Percentiles rank a stretch among this genome's conserved stretches.
These are phyloP conservation scores for Cotesia glomerata DNA, from an alignment of 1,140 invertebrate species.

Conservation along the genomic window DNA sequence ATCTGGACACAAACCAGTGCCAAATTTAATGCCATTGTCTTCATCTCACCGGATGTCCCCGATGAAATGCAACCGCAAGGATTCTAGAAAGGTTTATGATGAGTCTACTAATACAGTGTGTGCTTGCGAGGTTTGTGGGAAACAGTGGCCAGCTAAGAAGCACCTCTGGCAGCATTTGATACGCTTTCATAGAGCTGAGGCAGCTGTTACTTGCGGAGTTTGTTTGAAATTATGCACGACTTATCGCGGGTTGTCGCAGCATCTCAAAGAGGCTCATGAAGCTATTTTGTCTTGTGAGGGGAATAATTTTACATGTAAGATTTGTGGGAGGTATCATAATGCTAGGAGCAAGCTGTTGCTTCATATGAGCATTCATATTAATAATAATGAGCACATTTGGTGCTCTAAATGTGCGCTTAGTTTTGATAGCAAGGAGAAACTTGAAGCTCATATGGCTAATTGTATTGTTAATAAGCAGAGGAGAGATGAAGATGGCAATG, in stretches of 20 bases:
- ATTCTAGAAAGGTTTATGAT: conserved; percentile 60
- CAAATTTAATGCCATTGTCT: conserved; percentile 55
- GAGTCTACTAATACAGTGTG: conserved; percentile 61
- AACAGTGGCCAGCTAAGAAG: conserved; percentile 69
- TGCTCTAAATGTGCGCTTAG: conserved; percentile 53
- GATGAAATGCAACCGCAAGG: conserved; percentile 58
- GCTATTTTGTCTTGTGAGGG: conserved; percentile 64
- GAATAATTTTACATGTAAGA: conserved; percentile 68
- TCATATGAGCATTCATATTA: conserved; percentile 68
- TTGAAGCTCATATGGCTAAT: conserved; percentile 47
- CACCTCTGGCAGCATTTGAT: conserved; percentile 72
- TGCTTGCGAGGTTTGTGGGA: conserved; percentile 67
- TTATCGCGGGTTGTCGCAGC: conserved; percentile 64
- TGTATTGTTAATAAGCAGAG: conserved; percentile 44
- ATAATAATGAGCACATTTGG: conserved; percentile 54
- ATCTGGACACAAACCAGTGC: conserved; percentile 55
- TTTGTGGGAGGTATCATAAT: conserved; percentile 69
- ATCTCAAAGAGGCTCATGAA: conserved; percentile 64
- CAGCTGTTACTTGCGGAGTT: conserved; percentile 69
- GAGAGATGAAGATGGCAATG: conserved; percentile 35
- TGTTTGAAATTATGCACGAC: conserved; percentile 66
- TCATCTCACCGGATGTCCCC: conserved; percentile 39
- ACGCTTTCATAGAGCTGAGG: conserved; percentile 66
- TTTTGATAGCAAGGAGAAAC: conserved; percentile 51
- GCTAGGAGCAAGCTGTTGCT: conserved; percentile 66